These are phyloP conservation scores for Gallinago undulata DNA, from an alignment of 2,113 vertebrate species.

Conservation along the genomic window DNA sequence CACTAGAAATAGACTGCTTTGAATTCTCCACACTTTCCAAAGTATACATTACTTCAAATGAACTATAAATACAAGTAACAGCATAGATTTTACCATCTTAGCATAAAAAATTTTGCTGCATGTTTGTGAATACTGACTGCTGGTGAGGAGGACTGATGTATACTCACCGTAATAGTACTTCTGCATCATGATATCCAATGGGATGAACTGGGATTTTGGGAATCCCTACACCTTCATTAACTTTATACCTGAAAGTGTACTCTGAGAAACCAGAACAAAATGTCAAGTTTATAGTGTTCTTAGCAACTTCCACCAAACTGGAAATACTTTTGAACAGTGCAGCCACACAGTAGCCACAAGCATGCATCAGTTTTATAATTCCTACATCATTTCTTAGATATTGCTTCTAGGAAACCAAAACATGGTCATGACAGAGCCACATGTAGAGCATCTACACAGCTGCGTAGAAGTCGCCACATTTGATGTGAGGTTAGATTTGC, in stretches of 20 bases:
- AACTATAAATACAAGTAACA: neutral
- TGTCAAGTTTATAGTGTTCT: neutral
- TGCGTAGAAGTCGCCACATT: neutral
- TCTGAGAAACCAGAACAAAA: constrained; percentile 75
- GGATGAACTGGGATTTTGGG: constrained; percentile 93
- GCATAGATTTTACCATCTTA: neutral
- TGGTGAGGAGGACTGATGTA: neutral
- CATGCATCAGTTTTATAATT: neutral
- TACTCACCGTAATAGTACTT: constrained; percentile 83
- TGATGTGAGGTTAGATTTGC: neutral
- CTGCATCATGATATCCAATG: constrained; percentile 89
- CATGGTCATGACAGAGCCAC: neutral
- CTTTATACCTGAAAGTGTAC: constrained; percentile 82
- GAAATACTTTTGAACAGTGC: neutral
- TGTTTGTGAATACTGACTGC: neutral
- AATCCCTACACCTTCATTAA: constrained; percentile 86
- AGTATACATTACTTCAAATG: neutral
- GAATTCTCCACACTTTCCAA: neutral
- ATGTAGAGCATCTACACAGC: neutral
- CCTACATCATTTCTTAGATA: neutral
- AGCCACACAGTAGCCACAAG: neutral
- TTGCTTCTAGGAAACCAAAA: neutral
- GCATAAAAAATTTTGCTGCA: neutral
- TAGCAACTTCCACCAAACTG: neutral
- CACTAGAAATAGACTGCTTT: neutral